Percentiles rank a stretch among this genome's conserved stretches.
phyloP scores from a whole-genome alignment of 1,140 invertebrate genomes.

The Linepithema humile region DNA sequence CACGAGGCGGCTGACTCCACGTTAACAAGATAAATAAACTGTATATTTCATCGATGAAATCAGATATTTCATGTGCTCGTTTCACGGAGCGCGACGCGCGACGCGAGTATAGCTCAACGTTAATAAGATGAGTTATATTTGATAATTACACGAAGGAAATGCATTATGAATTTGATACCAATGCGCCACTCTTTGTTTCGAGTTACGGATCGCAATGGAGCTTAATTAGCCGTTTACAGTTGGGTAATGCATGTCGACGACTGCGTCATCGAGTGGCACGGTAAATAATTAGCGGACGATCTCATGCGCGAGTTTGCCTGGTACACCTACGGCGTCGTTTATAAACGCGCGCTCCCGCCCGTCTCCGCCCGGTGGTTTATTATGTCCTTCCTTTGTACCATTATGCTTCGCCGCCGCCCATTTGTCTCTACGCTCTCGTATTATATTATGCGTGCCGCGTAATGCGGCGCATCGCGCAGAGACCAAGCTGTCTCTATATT shows the following conservation, averaged over 20 bases:
- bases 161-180: neutral
- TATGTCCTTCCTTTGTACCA: conserved; percentile 58
- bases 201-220: no score
- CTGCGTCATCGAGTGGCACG: neutral
- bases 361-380: conserved; percentile 50
- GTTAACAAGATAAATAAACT: neutral
- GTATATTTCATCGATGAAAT: no score
- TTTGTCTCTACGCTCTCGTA: conserved; percentile 44
- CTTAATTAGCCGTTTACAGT: neutral
- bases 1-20: no score
- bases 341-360: conserved; percentile 10
- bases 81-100: no score
- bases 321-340: conserved; percentile 17
- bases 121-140: no score
- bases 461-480: conserved; percentile 46
- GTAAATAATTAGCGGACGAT: conserved; percentile 33
- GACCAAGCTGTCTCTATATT: conserved; percentile 55
- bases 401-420: conserved; percentile 50
- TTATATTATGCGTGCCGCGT: conserved; percentile 43
- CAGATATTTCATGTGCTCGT: no score
- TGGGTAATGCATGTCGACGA: neutral
- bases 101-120: no score
- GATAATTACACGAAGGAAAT: neutral
- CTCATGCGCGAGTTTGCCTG: neutral
- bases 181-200: neutral